Evolutionary conservation across 2,888 invertebrate species (phyloP), one percentile per base, ranked within the genome.

Genomic region (Tineola bisselliella): DNA sequence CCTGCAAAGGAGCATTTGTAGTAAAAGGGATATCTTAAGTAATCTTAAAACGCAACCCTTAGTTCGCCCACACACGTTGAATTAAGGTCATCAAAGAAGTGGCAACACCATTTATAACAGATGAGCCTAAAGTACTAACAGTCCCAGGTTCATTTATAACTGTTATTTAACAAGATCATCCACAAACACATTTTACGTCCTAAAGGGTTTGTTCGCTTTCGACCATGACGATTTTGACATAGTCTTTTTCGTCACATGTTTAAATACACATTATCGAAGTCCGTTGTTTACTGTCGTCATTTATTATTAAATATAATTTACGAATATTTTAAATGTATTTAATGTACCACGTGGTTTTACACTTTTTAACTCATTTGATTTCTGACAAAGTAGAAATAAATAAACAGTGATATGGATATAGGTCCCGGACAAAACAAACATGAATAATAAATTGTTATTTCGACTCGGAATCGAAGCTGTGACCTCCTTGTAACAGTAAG

Each of bases 101-200:
- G 43, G 43, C 6, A 25, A 43, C 2, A 48, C 17, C 48, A 48
- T 48, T 48, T 48, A 48, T 48, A 48, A 17, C 15, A 17, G 17
- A 48, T 48, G 17, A 48, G 48, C n/a, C 38, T 38, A n/a, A 10
- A 48, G 44, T 15, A 52, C 19, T 52, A 52, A 18, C 13, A 8
- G 54, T 5, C 54, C 25, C 19, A 54, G 48, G 15, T 58, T 58
- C 58, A 58, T 58, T 58, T 58, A 58, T 58, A 58, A 58, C 58
- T 58, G 33, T 58, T 58, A 58, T 58, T 58, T 58, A 33, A 58
- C 58, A 33, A 56, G 56, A 56, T 56, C 56, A 56, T 25, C 25
- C 30, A 8, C 11, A 56, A 25, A 56, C 56, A 33, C 58, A 25
- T 25, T 54, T 54, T 54, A 54, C 25, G 54, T 54, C 25, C 48